Evolutionary conservation across 1,140 invertebrate species (phyloP).

Genomic region (Pogonomyrmex barbatus): DNA sequence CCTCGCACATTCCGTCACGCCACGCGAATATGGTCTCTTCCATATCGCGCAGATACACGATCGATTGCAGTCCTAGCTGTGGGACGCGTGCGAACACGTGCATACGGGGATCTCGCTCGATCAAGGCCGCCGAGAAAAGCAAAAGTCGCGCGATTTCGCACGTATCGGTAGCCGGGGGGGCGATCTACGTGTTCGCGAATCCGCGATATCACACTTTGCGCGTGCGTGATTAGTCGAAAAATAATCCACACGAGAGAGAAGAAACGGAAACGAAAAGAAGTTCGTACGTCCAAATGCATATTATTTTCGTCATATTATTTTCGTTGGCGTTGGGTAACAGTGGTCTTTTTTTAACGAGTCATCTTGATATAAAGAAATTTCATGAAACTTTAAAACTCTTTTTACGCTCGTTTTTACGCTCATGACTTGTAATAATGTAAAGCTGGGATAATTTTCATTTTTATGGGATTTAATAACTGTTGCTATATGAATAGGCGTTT

Average conservation of each 20-base stretch:
- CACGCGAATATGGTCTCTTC: background rate
- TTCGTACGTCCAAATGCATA: background rate
- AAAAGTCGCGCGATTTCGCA: conserved; percentile 26
- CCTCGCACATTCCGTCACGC: conserved; percentile 42
- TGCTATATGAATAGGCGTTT: background rate
- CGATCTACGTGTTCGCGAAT: conserved; percentile 1
- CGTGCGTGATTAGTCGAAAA: background rate
- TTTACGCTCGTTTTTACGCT: background rate
- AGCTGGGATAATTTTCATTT: background rate
- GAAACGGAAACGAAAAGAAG: conserved; percentile 4
- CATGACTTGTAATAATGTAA: background rate
- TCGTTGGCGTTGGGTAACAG: background rate
- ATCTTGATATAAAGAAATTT: background rate
- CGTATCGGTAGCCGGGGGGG: background rate
- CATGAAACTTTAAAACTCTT: background rate
- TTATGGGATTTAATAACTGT: background rate
- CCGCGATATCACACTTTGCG: background rate
- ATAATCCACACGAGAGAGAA: conserved; percentile 4
- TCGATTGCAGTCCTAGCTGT: background rate
- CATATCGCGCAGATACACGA: background rate
- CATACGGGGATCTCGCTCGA: background rate
- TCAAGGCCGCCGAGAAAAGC: conserved; percentile 17
- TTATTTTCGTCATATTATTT: no score
- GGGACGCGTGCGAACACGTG: background rate
- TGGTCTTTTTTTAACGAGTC: background rate